These are phyloP conservation scores for Hexactinellida sp. DNA, from an alignment of 37 sponge, comb jelly and placozoan genomes.

Conservation along the genomic window DNA sequence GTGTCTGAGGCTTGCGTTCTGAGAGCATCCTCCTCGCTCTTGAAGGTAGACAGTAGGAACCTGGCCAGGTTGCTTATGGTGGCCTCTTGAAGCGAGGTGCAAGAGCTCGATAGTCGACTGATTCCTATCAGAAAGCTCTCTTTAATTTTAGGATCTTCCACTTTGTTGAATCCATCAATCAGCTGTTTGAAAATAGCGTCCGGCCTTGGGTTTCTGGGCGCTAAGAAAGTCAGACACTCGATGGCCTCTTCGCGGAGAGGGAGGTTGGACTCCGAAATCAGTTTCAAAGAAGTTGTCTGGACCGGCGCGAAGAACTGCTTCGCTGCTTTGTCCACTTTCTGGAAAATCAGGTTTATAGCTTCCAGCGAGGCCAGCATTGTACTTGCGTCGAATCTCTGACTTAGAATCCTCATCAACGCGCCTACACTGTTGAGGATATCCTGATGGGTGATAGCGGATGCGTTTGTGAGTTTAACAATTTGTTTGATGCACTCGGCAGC, in stretches of 20 bases:
- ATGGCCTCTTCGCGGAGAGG: not conserved
- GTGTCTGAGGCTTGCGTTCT: not conserved
- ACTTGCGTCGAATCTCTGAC: conserved; percentile 65
- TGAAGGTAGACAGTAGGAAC: not conserved
- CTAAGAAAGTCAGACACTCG: not conserved
- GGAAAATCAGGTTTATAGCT: conserved; percentile 62
- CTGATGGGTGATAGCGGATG: conserved; percentile 15
- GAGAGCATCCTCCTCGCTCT: not conserved
- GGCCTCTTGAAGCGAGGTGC: not conserved
- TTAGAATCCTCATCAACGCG: conserved; percentile 83
- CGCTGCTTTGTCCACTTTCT: conserved; percentile 41
- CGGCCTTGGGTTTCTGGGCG: not conserved
- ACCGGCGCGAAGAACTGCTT: conserved; percentile 8
- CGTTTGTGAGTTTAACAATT: conserved; percentile 57
- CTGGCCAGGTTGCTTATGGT: not conserved
- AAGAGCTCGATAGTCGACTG: not conserved
- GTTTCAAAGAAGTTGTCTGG: conserved; percentile 2
- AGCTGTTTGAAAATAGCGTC: conserved; percentile 6
- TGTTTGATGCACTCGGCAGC: conserved; percentile 62
- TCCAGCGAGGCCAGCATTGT: conserved; percentile 79
- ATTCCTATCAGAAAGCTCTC: not conserved
- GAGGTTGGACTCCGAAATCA: not conserved
- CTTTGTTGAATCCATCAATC: not conserved
- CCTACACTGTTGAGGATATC: conserved; percentile 35
- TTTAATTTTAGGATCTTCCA: not conserved